phyloP scores from a whole-genome alignment of 2,888 invertebrate species.

The Andricus curvator region DNA sequence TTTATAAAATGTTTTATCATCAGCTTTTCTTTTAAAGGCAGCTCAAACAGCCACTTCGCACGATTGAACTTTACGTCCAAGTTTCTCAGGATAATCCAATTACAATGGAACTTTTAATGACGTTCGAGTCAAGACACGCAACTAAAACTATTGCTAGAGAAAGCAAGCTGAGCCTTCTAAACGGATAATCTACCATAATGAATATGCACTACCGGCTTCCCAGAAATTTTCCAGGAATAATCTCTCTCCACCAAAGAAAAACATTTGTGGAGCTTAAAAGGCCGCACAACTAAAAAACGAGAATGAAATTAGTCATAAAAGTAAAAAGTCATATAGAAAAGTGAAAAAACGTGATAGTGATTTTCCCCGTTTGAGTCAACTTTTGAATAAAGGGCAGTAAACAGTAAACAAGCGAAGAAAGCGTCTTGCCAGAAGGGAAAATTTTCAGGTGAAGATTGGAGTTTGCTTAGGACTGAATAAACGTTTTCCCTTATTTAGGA shows the following conservation, averaged over 20 bases:
- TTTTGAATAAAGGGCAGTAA: not conserved
- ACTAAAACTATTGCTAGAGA: slow-evolving; percentile 27
- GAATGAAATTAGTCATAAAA: not conserved
- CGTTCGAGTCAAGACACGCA: slow-evolving; percentile 20
- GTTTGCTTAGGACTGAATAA: not conserved
- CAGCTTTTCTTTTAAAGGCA: not conserved
- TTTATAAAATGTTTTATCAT: not conserved
- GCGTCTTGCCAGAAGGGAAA: not conserved
- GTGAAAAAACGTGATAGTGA: not conserved
- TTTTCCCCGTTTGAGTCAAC: not conserved
- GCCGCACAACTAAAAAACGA: too few species aligned
- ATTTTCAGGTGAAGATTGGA: not conserved
- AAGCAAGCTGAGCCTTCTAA: slow-evolving; percentile 17
- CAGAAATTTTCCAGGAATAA: not conserved
- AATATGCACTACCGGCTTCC: not conserved
- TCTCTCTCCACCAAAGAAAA: not conserved
- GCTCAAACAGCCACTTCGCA: slow-evolving; percentile 16
- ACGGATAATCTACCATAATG: slow-evolving; percentile 25
- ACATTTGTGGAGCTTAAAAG: not conserved
- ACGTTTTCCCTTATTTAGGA: not conserved
- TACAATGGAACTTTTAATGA: slow-evolving; percentile 37
- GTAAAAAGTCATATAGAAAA: not conserved
- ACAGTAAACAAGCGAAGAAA: not conserved
- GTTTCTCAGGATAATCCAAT: slow-evolving; percentile 37
- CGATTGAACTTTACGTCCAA: slow-evolving; percentile 33